phyloP scores from a whole-genome alignment of 1,140 invertebrate genomes.

The Dreissena rostriformis region DNA sequence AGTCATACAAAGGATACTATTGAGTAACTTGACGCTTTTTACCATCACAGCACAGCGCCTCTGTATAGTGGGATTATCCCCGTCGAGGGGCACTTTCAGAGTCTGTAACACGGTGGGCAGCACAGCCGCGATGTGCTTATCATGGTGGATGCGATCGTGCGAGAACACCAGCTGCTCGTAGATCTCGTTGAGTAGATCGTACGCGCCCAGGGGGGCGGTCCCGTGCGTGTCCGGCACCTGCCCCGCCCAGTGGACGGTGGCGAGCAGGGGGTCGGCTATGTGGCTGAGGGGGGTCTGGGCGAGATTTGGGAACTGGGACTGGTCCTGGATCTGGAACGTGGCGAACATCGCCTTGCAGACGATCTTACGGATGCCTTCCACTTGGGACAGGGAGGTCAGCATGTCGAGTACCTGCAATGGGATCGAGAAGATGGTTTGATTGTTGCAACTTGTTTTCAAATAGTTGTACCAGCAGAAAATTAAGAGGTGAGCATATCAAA shows the following conservation, averaged over 20 bases:
- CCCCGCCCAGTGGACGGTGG: slow-evolving; percentile 70
- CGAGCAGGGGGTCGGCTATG: slow-evolving; percentile 67
- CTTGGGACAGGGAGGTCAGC: slow-evolving; percentile 68
- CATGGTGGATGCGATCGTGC: slow-evolving; percentile 60
- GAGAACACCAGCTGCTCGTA: slow-evolving; percentile 74
- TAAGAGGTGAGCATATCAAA: too few relatives aligned
- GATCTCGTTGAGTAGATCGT: slow-evolving; percentile 72
- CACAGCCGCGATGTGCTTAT: slow-evolving; percentile 60
- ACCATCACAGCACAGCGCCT: slow-evolving; percentile 66
- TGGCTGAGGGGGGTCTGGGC: slow-evolving; percentile 56
- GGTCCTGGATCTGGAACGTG: slow-evolving; percentile 55
- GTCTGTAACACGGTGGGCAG: slow-evolving; percentile 64
- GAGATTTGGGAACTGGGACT: slow-evolving; percentile 35
- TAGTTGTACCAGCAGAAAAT: too few relatives aligned
- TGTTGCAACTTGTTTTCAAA: too few relatives aligned
- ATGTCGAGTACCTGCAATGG: slow-evolving; percentile 76
- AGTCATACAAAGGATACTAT: slow-evolving; percentile 55
- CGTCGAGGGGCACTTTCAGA: slow-evolving; percentile 55
- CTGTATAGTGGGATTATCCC: slow-evolving; percentile 49
- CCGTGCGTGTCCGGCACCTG: slow-evolving; percentile 63
- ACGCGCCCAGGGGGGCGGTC: slow-evolving; percentile 63
- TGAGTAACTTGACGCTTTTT: slow-evolving; percentile 66
- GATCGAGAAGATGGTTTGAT: background rate
- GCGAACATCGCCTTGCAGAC: slow-evolving; percentile 68
- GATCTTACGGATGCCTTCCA: slow-evolving; percentile 60